Evolutionary conservation across 2,888 invertebrate species (phyloP).

Genomic region (Tridacna crocea): DNA sequence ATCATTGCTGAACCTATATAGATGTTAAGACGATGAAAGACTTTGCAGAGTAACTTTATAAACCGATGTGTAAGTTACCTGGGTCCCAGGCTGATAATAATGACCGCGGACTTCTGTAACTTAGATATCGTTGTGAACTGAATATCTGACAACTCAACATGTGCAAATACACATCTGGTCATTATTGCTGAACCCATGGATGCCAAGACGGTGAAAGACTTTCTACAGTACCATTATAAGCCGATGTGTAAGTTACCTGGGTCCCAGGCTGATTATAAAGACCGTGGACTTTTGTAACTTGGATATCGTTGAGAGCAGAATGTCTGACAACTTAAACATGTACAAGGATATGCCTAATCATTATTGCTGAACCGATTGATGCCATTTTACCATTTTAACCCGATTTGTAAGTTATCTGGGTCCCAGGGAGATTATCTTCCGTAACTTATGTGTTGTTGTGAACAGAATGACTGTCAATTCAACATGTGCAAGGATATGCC

Average conservation of each 20-base stretch:
- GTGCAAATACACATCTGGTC: neutral
- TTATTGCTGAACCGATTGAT: too few species aligned
- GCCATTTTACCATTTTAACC: too few species aligned
- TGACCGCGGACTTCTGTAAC: conserved; percentile 39
- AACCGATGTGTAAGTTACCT: conserved; percentile 40
- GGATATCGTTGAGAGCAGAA: neutral
- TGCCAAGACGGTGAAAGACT: too few species aligned
- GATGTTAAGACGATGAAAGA: neutral
- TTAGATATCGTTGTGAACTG: conserved; percentile 7
- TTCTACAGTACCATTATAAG: too few species aligned
- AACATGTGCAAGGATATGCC: too few species aligned
- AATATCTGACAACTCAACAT: neutral
- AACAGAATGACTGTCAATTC: too few species aligned
- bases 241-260: conserved; percentile 42
- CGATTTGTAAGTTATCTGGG: conserved; percentile 41
- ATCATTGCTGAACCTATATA: neutral
- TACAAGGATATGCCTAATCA: too few species aligned
- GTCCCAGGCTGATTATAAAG: conserved; percentile 33
- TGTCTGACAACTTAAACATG: too few species aligned
- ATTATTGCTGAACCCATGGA: too few species aligned
- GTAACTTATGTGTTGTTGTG: conserved; percentile 39
- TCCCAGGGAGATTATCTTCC: conserved; percentile 34
- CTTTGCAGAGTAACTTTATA: neutral
- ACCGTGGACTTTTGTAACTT: conserved; percentile 43
- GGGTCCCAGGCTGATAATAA: conserved; percentile 37